Percentiles rank a stretch among this genome's conserved stretches.
These are phyloP conservation scores for Julus scanicus DNA, from an alignment of 2,888 invertebrate genomes.

Conservation along the genomic window DNA sequence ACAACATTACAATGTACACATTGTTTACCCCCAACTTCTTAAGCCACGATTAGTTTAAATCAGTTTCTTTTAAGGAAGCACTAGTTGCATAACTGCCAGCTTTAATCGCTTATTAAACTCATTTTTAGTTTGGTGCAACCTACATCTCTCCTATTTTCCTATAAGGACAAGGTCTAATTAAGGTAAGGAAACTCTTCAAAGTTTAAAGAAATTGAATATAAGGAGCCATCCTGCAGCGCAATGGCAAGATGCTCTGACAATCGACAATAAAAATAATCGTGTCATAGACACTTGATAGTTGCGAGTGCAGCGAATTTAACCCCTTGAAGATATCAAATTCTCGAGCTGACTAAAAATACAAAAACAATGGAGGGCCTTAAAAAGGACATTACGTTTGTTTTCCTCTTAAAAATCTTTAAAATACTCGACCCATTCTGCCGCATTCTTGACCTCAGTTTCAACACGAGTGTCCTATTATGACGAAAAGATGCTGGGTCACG, in stretches of 20 bases:
- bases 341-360: background rate
- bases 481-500: background rate
- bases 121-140: background rate
- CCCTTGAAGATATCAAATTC: conserved; percentile 10
- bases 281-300: conserved; percentile 21
- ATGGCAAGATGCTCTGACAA: conserved; percentile 11
- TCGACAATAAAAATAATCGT: conserved; percentile 43
- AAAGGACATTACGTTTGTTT: conserved; percentile 32
- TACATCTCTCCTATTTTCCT: background rate
- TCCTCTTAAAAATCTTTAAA: background rate
- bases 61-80: no score
- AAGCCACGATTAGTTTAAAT: no score
- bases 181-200: background rate
- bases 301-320: background rate
- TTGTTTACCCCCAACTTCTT: no score
- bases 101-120: no score
- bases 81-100: no score
- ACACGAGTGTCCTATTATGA: background rate
- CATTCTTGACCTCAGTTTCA: conserved; percentile 10
- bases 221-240: background rate
- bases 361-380: conserved; percentile 3
- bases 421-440: conserved; percentile 45
- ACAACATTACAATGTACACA: no score
- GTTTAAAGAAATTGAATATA: background rate
- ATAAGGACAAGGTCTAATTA: background rate